These are phyloP conservation scores for Stomatorhinus walkeri DNA, from an alignment of 2,797 vertebrate genomes.

Conservation along the genomic window DNA sequence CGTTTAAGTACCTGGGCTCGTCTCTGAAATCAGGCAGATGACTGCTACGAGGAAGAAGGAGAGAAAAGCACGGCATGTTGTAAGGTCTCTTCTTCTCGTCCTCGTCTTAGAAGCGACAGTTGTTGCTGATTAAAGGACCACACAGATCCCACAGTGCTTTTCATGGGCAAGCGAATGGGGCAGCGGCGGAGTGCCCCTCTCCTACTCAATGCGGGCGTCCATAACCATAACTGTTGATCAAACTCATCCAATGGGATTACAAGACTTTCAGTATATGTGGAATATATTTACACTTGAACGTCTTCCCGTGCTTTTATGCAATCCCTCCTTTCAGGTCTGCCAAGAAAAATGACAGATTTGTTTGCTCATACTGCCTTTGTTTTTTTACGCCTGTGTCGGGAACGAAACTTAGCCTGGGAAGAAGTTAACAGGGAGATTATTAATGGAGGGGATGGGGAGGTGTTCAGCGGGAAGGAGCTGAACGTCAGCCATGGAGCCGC, in stretches of 20 bases:
- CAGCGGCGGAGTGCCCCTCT: slow-evolving; percentile 58
- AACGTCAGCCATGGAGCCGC: background rate
- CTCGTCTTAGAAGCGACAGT: slow-evolving; percentile 51
- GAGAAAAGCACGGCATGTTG: background rate
- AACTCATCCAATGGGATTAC: slow-evolving; percentile 23
- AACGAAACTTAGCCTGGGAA: background rate
- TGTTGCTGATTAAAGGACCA: slow-evolving; percentile 66
- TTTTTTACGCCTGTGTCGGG: background rate
- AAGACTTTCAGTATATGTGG: slow-evolving; percentile 25
- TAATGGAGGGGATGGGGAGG: background rate
- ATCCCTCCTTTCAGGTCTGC: slow-evolving; percentile 7
- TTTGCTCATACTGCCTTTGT: slow-evolving; percentile 16
- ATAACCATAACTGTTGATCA: slow-evolving; percentile 18
- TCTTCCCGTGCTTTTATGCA: slow-evolving; percentile 21
- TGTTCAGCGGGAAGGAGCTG: background rate
- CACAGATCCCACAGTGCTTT: slow-evolving; percentile 68
- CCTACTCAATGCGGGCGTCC: slow-evolving; percentile 23
- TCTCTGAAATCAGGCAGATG: background rate
- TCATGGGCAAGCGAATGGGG: slow-evolving; percentile 55
- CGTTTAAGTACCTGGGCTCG: background rate
- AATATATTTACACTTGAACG: slow-evolving; percentile 29
- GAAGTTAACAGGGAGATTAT: background rate
- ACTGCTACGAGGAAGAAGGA: background rate
- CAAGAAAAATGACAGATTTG: slow-evolving; percentile 25
- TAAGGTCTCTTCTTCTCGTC: background rate